A percentile compares a stretch with the other conserved stretches of the same genome.
Evolutionary conservation across 2,113 vertebrate species (phyloP).

Genomic region (Rhizomys pruinosus): DNA sequence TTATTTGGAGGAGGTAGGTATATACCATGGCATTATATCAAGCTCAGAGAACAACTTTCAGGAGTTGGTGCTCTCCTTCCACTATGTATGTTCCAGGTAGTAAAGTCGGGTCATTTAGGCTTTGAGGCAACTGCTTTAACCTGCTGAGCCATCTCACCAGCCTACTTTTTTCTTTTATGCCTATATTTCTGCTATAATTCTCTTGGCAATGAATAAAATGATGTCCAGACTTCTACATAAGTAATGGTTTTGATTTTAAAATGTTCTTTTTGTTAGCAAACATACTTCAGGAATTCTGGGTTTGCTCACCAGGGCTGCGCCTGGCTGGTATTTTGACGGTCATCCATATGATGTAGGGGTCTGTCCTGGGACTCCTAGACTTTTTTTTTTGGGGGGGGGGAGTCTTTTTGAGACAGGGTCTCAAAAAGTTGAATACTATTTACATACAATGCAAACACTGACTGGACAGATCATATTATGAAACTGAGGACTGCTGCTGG

Average conservation of each 20-base stretch:
- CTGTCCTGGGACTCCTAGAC: not conserved
- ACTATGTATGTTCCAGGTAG: not conserved
- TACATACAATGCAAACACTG: not conserved
- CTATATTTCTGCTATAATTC: conserved; percentile 8
- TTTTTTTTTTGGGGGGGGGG: no score
- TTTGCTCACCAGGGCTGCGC: not conserved
- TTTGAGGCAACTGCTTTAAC: not conserved
- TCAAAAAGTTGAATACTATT: not conserved
- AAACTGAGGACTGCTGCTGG: not conserved
- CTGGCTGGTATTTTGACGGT: not conserved
- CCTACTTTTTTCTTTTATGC: not conserved
- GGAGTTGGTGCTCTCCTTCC: not conserved
- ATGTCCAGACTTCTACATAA: conserved; percentile 11
- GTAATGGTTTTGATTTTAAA: not conserved
- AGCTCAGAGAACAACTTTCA: no score
- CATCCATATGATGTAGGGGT: not conserved
- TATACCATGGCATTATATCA: not conserved
- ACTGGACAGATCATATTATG: not conserved
- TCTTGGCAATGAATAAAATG: conserved; percentile 13
- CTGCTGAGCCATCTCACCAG: not conserved
- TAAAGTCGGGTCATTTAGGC: not conserved
- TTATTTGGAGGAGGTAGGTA: no score
- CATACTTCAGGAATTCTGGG: not conserved
- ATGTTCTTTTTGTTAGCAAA: not conserved
- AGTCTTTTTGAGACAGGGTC: no score